A percentile compares a stretch with the other conserved stretches of the same genome.
phyloP scores from a whole-genome alignment of 30 jellyfish, hydroid and myxozoan genomes.

The Sanderia malayensis region DNA sequence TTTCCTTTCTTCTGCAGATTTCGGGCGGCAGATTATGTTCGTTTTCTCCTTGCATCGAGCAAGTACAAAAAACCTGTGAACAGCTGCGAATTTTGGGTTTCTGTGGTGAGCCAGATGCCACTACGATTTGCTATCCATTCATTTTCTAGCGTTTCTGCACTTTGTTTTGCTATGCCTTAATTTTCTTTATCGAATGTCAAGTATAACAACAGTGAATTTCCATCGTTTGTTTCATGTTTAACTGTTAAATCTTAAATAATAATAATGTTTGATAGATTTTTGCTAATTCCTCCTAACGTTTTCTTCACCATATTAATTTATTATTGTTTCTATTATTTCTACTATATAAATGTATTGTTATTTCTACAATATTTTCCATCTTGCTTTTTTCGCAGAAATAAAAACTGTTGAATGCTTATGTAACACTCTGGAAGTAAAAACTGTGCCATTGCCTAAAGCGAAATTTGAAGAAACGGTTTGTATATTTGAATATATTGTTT shows the following conservation, averaged over 20 bases:
- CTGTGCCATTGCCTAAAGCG: slow-evolving; percentile 64
- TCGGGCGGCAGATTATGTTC: slow-evolving; percentile 95
- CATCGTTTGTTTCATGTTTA: too few relatives aligned
- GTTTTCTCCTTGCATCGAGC: slow-evolving; percentile 97
- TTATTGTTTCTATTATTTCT: not conserved
- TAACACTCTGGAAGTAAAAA: slow-evolving; percentile 51
- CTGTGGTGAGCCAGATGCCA: slow-evolving; percentile 68
- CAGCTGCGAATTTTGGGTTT: slow-evolving; percentile 58
- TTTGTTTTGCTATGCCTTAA: too few relatives aligned
- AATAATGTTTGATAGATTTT: too few relatives aligned
- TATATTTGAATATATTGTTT: not conserved
- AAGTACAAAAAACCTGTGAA: slow-evolving; percentile 80
- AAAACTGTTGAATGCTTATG: slow-evolving; percentile 79
- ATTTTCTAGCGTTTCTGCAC: not conserved
- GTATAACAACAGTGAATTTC: too few relatives aligned
- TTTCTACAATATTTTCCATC: not conserved
- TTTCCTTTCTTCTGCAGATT: slow-evolving; percentile 23
- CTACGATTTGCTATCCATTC: too few relatives aligned
- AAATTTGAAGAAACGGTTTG: slow-evolving; percentile 40
- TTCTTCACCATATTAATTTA: not conserved
- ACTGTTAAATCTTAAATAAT: too few relatives aligned
- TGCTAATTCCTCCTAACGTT: not conserved
- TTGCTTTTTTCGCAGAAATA: slow-evolving; percentile 36
- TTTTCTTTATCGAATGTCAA: too few relatives aligned
- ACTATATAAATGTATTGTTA: not conserved